A percentile compares a stretch with the other conserved stretches of the same genome.
Evolutionary conservation across 2,113 vertebrate genomes (phyloP).

Genomic region (Hiodon alosoides): DNA sequence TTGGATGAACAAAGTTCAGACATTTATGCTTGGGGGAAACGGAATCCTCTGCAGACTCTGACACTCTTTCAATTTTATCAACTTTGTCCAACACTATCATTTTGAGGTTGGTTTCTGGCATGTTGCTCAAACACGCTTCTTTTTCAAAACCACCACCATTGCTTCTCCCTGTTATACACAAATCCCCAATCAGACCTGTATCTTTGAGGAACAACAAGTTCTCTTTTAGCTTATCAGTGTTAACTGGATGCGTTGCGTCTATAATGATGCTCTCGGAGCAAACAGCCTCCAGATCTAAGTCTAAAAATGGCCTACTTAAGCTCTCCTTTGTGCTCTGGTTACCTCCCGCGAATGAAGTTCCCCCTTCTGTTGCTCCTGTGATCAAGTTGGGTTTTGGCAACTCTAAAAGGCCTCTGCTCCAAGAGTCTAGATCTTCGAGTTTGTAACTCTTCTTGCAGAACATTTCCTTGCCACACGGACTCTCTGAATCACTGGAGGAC

Average conservation of each 20-base stretch:
- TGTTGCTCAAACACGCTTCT: conserved; percentile 43
- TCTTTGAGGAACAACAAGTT: conserved; percentile 87
- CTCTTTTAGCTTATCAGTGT: conserved; percentile 69
- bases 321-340: conserved; percentile 27
- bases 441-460: conserved; percentile 67
- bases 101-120: conserved; percentile 53
- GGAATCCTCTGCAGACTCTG: conserved; percentile 46
- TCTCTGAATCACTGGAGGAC: conserved; percentile 67
- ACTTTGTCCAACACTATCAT: conserved; percentile 58
- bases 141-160: conserved; percentile 47
- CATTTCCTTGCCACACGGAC: conserved; percentile 72
- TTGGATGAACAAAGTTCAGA: conserved; percentile 46
- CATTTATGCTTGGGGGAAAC: conserved; percentile 45
- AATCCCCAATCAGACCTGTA: conserved; percentile 72
- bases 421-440: conserved; percentile 57
- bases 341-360: conserved; percentile 24
- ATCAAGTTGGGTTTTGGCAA: conserved; percentile 56
- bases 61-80: conserved; percentile 44
- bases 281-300: conserved; percentile 50
- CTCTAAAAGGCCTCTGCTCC: conserved; percentile 61
- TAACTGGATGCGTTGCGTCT: conserved; percentile 50
- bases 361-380: conserved; percentile 45
- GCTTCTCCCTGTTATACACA: conserved; percentile 41
- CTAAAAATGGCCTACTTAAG: conserved; percentile 54
- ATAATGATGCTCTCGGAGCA: conserved; percentile 44